Evolutionary conservation across 1,140 invertebrate genomes (phyloP).

Genomic region (Ips typographus): DNA sequence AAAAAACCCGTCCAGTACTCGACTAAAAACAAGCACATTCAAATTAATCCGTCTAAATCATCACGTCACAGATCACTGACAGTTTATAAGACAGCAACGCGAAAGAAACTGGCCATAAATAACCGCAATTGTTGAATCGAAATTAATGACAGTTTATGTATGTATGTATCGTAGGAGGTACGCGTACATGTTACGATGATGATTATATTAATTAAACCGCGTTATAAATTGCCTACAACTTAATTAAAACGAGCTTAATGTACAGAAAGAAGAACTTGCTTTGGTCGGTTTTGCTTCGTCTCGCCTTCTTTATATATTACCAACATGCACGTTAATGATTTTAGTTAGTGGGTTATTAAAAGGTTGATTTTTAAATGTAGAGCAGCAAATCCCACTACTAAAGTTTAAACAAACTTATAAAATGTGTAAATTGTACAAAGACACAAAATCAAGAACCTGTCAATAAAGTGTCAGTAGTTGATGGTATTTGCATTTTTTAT

Average conservation of each 20-base stretch:
- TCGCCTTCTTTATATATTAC: background rate
- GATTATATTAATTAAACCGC: constrained; percentile 36
- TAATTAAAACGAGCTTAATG: constrained; percentile 33
- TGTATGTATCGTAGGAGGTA: constrained; percentile 32
- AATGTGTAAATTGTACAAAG: too few species aligned
- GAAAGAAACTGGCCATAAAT: constrained; percentile 24
- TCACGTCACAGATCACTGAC: too few species aligned
- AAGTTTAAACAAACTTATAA: too few species aligned
- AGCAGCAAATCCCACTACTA: background rate
- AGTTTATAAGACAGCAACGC: constrained; percentile 16
- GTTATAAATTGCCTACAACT: constrained; percentile 33
- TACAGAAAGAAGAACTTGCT: constrained; percentile 13
- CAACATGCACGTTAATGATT: background rate
- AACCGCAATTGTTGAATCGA: constrained; percentile 32
- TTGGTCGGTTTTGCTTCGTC: constrained; percentile 2
- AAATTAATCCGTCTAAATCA: too few species aligned
- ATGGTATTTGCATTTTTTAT: too few species aligned
- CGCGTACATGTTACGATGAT: constrained; percentile 31
- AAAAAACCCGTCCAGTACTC: background rate
- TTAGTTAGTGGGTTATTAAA: background rate
- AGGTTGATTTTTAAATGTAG: background rate
- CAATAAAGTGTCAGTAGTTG: too few species aligned
- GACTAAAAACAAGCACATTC: too few species aligned
- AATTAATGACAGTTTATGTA: constrained; percentile 27
- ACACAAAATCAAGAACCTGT: too few species aligned